A percentile compares a stretch with the other conserved stretches of the same genome.
phyloP scores from a whole-genome alignment of 2,888 invertebrate genomes.

The Dioctria rufipes region DNA sequence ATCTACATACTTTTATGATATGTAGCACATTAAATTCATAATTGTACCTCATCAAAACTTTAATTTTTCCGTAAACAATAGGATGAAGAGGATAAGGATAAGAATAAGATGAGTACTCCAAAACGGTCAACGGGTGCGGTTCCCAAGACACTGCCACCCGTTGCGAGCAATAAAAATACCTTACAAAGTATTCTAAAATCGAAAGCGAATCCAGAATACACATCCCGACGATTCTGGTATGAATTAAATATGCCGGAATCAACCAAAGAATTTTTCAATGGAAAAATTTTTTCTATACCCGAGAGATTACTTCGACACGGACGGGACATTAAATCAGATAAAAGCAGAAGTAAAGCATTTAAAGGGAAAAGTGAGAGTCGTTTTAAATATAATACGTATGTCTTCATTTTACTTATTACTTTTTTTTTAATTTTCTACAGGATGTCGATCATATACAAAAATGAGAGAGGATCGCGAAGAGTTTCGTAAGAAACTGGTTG shows the following conservation, averaged over 20 bases:
- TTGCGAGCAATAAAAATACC: not conserved
- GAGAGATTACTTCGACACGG: conserved; percentile 73
- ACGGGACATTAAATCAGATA: conserved; percentile 70
- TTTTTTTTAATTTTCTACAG: conserved; percentile 66
- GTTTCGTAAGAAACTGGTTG: conserved; percentile 85
- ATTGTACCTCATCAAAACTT: too few relatives aligned
- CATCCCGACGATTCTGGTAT: conserved; percentile 67
- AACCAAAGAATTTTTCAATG: conserved; percentile 65
- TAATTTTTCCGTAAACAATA: too few relatives aligned
- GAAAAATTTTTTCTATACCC: conserved; percentile 74
- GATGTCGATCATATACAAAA: conserved; percentile 78
- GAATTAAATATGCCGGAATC: conserved; percentile 70
- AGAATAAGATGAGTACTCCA: not conserved
- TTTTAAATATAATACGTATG: not conserved
- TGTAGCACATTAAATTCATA: too few relatives aligned
- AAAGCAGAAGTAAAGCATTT: conserved; percentile 62
- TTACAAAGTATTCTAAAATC: conserved; percentile 66
- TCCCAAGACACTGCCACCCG: conserved; percentile 11
- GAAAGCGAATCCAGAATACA: conserved; percentile 69
- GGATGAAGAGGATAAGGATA: not conserved
- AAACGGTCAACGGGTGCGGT: conserved; percentile 14
- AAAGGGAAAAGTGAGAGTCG: conserved; percentile 65
- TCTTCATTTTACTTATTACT: not conserved
- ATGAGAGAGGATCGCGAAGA: conserved; percentile 84
- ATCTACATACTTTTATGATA: too few relatives aligned